phyloP scores from a whole-genome alignment of 2,888 invertebrate genomes.

The Archips crataeganus region DNA sequence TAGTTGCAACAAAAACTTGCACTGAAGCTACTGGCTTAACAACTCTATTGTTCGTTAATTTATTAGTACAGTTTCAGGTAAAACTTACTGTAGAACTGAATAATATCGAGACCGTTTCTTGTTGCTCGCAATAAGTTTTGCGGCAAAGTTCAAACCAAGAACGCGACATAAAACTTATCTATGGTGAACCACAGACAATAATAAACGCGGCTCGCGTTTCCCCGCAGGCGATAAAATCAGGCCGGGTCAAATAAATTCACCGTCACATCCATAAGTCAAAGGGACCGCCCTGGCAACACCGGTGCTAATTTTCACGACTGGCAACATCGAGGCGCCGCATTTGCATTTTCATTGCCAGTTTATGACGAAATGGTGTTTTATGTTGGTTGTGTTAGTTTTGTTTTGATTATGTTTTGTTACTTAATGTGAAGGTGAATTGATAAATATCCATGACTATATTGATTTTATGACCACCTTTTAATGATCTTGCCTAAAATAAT shows the following conservation, averaged over 20 bases:
- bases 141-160: not conserved
- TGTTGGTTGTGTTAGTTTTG: not conserved
- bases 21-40: no score
- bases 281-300: constrained; percentile 24
- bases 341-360: constrained; percentile 43
- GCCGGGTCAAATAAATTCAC: constrained; percentile 24
- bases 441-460: no score
- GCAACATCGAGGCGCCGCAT: constrained; percentile 42
- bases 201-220: constrained; percentile 18
- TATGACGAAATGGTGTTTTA: constrained; percentile 15
- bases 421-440: not conserved
- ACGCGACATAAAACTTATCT: constrained; percentile 4
- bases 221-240: constrained; percentile 21
- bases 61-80: no score
- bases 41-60: no score
- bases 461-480: no score
- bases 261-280: constrained; percentile 7
- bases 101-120: not conserved
- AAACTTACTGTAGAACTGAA: not conserved
- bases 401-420: constrained; percentile 9
- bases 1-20: no score
- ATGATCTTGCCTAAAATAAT: no score
- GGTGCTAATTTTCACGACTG: constrained; percentile 44
- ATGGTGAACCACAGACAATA: constrained; percentile 11
- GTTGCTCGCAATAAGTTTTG: not conserved